These are phyloP conservation scores for Drosophila rhopaloa DNA, from an alignment of 1,140 invertebrate genomes.

Conservation along the genomic window DNA sequence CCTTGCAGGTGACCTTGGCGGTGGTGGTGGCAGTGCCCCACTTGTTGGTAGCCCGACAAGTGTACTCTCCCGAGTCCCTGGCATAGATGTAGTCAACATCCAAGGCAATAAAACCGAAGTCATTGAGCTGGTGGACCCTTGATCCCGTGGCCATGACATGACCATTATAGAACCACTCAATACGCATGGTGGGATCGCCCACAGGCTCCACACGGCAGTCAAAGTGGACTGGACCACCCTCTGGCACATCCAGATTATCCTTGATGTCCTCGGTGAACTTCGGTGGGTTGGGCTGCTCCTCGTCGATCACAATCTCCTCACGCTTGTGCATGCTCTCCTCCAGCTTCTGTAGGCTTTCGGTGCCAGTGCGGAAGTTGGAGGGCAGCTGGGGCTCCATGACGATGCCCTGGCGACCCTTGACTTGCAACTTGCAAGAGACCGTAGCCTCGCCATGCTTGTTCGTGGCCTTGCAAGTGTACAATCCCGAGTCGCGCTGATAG, in stretches of 20 bases:
- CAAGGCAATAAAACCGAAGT: conserved; percentile 96
- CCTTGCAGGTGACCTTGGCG: conserved; percentile 92
- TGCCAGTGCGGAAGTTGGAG: conserved; percentile 92
- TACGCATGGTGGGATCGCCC: conserved; percentile 93
- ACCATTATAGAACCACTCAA: conserved; percentile 98
- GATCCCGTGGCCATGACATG: conserved; percentile 94
- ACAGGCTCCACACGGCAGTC: conserved; percentile 95
- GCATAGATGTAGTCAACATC: conserved; percentile 95
- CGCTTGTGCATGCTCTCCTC: conserved; percentile 95
- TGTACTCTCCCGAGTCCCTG: conserved; percentile 94
- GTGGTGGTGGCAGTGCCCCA: conserved; percentile 94
- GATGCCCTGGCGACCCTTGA: conserved; percentile 93
- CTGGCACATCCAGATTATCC: conserved; percentile 92
- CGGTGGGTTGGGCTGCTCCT: conserved; percentile 94
- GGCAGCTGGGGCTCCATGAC: conserved; percentile 96
- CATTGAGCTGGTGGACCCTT: conserved; percentile 95
- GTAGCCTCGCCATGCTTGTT: conserved; percentile 96
- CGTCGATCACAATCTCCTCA: conserved; percentile 92
- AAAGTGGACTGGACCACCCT: conserved; percentile 95
- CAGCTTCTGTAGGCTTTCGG: conserved; percentile 94
- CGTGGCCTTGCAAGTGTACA: conserved; percentile 96
- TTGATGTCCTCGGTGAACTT: conserved; percentile 94
- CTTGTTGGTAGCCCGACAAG: conserved; percentile 93
- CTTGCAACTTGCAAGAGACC: conserved; percentile 93
- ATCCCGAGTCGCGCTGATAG: conserved; percentile 93